These are phyloP conservation scores for Calidris pygmaea DNA, from an alignment of 2,113 vertebrate genomes.

Conservation along the genomic window DNA sequence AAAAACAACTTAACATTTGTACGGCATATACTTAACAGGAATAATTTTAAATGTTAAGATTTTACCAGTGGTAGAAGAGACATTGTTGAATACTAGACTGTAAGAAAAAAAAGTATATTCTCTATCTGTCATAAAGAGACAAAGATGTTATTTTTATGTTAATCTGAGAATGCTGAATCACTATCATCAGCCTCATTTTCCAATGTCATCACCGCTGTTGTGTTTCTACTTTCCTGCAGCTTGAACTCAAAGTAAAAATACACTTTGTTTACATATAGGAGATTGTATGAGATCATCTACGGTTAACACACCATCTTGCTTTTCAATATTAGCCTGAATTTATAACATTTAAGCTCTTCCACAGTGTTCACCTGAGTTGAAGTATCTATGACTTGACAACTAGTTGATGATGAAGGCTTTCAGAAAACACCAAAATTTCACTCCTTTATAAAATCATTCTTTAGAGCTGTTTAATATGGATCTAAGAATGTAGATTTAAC, in stretches of 20 bases:
- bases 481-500: neutral
- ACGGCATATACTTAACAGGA: neutral
- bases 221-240: neutral
- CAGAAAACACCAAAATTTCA: neutral
- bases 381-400: neutral
- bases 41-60: neutral
- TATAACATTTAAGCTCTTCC: neutral
- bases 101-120: neutral
- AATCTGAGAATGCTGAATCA: neutral
- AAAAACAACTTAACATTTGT: neutral
- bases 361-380: neutral
- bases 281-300: neutral
- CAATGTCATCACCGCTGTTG: neutral
- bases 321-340: neutral
- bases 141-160: neutral
- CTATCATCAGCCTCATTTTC: neutral
- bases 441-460: neutral
- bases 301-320: fast-evolving
- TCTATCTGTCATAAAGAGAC: neutral
- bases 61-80: neutral
- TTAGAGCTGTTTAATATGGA: neutral
- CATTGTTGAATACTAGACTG: neutral
- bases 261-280: neutral
- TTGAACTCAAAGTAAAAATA: neutral
- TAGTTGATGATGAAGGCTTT: neutral